Evolutionary conservation across 53 echinoderm and acorn worm species (phyloP).

Genomic region (Luidia sarsii): DNA sequence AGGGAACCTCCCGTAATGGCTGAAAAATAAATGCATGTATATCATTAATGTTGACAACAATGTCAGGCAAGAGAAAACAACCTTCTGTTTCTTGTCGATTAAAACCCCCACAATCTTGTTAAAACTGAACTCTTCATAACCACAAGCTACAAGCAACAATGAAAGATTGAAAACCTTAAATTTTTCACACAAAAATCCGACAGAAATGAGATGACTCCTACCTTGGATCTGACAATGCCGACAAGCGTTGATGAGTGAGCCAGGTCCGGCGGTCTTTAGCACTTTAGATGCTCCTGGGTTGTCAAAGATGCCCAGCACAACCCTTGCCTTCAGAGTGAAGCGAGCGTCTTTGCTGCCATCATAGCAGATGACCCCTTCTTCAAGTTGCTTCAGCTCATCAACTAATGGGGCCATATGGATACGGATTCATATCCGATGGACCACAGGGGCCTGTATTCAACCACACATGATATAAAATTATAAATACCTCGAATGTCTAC

Average conservation of each 20-base stretch:
- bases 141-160: too few species aligned
- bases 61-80: not conserved
- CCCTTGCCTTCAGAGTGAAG: not conserved
- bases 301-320: not conserved
- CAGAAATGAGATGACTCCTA: too few species aligned
- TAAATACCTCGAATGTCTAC: not conserved
- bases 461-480: too few species aligned
- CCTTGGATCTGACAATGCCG: slow-evolving; percentile 2
- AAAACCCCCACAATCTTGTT: too few species aligned
- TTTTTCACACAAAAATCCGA: not conserved
- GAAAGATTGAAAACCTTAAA: not conserved
- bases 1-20: too few species aligned
- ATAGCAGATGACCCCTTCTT: not conserved
- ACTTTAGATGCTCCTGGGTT: slow-evolving; percentile 1
- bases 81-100: too few species aligned
- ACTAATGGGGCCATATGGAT: slow-evolving; percentile 6
- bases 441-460: slow-evolving; percentile 12
- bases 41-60: too few species aligned
- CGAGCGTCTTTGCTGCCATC: not conserved
- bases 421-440: slow-evolving; percentile 4
- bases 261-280: not conserved
- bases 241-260: slow-evolving; percentile 7
- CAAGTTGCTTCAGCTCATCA: not conserved
- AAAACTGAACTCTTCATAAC: too few species aligned
- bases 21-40: too few species aligned